Base-by-base conservation (phyloP, 1,140 invertebrate genomes). In the Tigriopus japonicus region DNA sequence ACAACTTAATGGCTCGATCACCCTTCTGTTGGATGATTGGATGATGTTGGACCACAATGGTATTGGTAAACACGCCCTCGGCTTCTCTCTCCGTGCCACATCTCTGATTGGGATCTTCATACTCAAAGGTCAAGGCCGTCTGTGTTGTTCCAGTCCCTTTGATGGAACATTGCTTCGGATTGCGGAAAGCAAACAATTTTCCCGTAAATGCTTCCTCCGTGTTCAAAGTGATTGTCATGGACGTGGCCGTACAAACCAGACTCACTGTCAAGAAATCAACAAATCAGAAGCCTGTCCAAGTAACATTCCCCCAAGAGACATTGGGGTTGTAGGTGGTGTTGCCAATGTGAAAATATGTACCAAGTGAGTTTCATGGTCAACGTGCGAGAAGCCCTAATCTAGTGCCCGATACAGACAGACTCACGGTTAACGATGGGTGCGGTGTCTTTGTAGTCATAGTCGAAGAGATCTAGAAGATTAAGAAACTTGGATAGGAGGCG, bases 21-120 rank as follows among this genome's bases (percentile, higher is more conserved):
- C 76, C 77, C 17, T 75, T 68, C 52, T 76, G 69, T 63, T 80
- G 78, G 21, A 80, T 76, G 55, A 79, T 72, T 1, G 77, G 76
- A 66, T 80, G 78, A 59, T 76, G 74, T 64, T 80, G 78, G 14
- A 80, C 70, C 0, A 80, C 72, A n/a, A 80, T 68, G 0, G 75
- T 73, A 10, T 75, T 73, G 64, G 73, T 67, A 56, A 66, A 67
- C 42, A 67, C 65, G 12, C 69, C 70, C 45, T 66, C 49, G 1
- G 60, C 63, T 49, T 69, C 58, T 42, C 63, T 60, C 23, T 66
- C 55, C 19, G 75, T 24, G 71, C 69, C 28, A 72, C 64, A 14
- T 68, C 69, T 28, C 63, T 62, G 1, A 43, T 61, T 1, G 56
- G 51, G 10, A 6, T 67, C 66, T 7, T 52, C 60, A 13, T 78